These are phyloP conservation scores for Myrmophylax atrothorax DNA, from an alignment of 2,113 vertebrate species.

Conservation along the genomic window DNA sequence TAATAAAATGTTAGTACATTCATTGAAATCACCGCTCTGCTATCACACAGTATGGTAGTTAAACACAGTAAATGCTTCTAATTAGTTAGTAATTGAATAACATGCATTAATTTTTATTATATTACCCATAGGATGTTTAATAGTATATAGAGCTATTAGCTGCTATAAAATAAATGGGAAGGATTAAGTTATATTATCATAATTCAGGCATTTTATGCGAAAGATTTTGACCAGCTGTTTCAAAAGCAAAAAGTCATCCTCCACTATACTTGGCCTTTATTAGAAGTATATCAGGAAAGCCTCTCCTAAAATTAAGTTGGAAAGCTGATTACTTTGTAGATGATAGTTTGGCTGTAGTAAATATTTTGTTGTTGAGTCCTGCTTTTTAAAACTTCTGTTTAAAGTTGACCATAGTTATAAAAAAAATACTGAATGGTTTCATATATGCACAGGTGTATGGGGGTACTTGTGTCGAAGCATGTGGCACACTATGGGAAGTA, in stretches of 20 bases:
- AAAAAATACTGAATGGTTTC: neutral
- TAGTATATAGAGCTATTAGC: neutral
- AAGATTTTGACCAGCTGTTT: neutral
- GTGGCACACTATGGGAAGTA: neutral
- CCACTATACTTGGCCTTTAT: neutral
- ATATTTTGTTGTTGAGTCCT: neutral
- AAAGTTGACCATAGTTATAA: neutral
- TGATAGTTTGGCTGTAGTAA: neutral
- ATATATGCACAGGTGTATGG: too few species aligned
- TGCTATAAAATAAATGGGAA: neutral
- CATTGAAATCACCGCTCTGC: neutral
- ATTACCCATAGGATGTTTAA: neutral
- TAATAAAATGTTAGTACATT: constrained; percentile 34
- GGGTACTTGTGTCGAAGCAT: neutral
- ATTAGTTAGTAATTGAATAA: constrained; percentile 44
- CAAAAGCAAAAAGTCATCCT: neutral
- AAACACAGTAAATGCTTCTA: constrained; percentile 43
- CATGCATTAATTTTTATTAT: neutral
- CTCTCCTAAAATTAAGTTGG: neutral
- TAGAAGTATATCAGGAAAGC: neutral
- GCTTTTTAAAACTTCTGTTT: neutral
- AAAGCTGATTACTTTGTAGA: neutral
- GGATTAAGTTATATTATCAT: neutral
- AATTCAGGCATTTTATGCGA: neutral
- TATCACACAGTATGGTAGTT: neutral